Evolutionary conservation across 2,113 vertebrate species (phyloP).

Genomic region (Alosa alosa): DNA sequence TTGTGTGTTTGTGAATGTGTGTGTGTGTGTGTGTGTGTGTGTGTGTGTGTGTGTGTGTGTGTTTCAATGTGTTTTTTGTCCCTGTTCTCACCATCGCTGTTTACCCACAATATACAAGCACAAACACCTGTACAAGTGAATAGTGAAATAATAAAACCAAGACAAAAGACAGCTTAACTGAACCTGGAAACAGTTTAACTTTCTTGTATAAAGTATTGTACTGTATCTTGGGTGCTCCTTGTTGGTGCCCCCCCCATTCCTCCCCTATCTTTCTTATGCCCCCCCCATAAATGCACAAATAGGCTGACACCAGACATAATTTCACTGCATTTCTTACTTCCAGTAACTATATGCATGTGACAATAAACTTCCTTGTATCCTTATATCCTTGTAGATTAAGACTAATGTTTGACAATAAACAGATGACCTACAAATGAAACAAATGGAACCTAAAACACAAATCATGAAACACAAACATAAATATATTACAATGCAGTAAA

Average conservation of each 20-base stretch:
- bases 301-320: too few species aligned
- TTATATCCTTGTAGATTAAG: background rate
- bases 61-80: background rate
- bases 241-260: too few species aligned
- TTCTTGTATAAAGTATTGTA: too few species aligned
- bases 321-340: too few species aligned
- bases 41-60: background rate
- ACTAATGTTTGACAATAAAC: background rate
- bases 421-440: background rate
- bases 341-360: too few species aligned
- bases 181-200: background rate
- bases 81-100: background rate
- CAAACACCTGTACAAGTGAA: background rate
- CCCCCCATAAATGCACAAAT: too few species aligned
- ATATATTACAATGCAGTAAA: background rate
- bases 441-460: background rate
- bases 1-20: background rate
- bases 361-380: too few species aligned
- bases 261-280: too few species aligned
- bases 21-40: constrained; percentile 42
- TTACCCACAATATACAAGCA: background rate
- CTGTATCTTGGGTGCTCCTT: too few species aligned
- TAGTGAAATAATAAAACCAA: background rate
- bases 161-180: background rate
- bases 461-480: background rate